Conservation (phyloP, 2,888 invertebrate genomes). For the Acronicta leporina region DNA sequence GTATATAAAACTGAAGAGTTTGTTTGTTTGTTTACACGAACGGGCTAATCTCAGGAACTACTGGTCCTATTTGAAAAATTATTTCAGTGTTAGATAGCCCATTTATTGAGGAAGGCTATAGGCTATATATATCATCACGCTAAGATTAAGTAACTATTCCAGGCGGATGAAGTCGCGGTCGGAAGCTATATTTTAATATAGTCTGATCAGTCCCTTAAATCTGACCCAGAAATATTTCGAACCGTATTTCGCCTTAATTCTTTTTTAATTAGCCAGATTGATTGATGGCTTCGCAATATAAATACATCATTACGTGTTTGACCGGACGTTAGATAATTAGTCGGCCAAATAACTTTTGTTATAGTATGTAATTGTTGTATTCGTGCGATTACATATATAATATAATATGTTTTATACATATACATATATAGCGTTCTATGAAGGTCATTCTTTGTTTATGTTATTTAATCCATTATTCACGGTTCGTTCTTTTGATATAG, state of each 20-base stretch:
- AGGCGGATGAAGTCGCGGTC: no score
- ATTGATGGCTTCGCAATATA: constrained; percentile 66
- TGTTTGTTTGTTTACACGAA: no score
- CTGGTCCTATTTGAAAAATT: no score
- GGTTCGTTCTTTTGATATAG: constrained; percentile 17
- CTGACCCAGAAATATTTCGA: constrained; percentile 58
- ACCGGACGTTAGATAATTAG: constrained; percentile 46
- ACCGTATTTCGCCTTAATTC: constrained; percentile 68
- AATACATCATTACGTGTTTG: constrained; percentile 36
- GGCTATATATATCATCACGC: no score
- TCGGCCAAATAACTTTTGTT: constrained; percentile 36
- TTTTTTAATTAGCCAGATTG: constrained; percentile 76
- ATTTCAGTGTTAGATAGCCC: no score
- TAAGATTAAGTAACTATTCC: no score
- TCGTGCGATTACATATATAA: constrained; percentile 30
- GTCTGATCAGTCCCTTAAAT: constrained; percentile 31
- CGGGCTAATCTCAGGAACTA: no score
- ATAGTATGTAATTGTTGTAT: constrained; percentile 26
- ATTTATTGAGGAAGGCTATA: no score
- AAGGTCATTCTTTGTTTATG: constrained; percentile 54
- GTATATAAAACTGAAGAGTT: no score
- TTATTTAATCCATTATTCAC: constrained; percentile 40
- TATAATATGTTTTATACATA: no score
- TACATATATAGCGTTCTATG: constrained; percentile 4
- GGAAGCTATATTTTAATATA: not conserved